phyloP scores from a whole-genome alignment of 1,140 invertebrate genomes.

The Drosophila sp. region DNA sequence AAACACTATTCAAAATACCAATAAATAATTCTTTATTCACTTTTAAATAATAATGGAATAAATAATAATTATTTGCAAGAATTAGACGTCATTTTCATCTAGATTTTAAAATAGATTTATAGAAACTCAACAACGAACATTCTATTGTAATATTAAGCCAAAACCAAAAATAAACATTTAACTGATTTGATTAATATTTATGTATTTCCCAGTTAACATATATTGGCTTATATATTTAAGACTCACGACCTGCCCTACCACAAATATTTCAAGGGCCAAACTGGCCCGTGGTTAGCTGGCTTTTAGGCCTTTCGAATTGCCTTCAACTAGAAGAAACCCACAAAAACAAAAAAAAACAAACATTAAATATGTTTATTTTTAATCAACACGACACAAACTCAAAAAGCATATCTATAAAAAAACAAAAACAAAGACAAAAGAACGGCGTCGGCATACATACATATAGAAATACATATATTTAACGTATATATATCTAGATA shows the following conservation, averaged over 20 bases:
- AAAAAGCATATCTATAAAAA: constrained; percentile 10
- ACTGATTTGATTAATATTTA: neutral
- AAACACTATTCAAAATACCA: no score
- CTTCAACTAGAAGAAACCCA: constrained; percentile 9
- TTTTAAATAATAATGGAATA: no score
- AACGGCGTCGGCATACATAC: constrained; percentile 4
- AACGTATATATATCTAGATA: constrained; percentile 27
- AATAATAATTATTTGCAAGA: no score
- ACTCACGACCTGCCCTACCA: constrained; percentile 34
- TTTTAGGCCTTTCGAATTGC: neutral
- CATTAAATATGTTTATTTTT: constrained; percentile 41
- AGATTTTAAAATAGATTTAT: no score
- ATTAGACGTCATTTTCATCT: no score
- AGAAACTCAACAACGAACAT: no score
- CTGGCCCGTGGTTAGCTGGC: neutral
- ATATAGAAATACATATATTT: constrained; percentile 23
- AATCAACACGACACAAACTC: constrained; percentile 43
- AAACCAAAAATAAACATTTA: neutral
- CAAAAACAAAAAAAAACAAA: constrained; percentile 26
- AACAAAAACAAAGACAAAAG: constrained; percentile 3
- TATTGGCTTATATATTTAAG: constrained; percentile 5
- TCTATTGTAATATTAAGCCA: no score
- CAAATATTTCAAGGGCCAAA: constrained; percentile 8
- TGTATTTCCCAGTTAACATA: neutral
- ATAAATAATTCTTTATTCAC: no score